Base-by-base conservation (phyloP, 2,113 vertebrate species). In the Neodontobutis hainanensis region DNA sequence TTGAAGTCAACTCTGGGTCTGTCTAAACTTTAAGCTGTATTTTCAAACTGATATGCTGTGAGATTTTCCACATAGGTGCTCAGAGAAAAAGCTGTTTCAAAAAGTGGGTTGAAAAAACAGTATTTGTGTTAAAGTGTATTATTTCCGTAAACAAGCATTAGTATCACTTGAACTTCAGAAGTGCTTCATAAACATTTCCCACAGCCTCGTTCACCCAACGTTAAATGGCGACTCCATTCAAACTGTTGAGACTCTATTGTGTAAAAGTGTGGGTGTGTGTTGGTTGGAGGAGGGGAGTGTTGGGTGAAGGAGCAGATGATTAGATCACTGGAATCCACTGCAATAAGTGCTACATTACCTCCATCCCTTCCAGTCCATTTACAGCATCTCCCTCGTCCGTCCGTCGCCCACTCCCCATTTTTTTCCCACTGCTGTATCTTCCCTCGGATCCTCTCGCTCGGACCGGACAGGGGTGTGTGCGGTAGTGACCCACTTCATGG, bases 401-500 rank as follows among this genome's bases (percentile, higher is more conserved):
- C 77, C 80, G 66, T 61, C 66, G 38, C 68, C 32, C n/a, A 2
- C 59, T 16, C 12, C 55, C 43, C 40, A 38, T 57, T 32, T 14
- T n/a, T 32, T 53, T 49, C 43, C 60, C 27, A 10, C 50, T 55
- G 52, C 43, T n/a, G n/a, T n/a, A n/a, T n/a, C n/a, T n/a, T n/a
- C n/a, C n/a, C 77, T 59, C 44, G 35, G 65, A 65, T 16, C 49
- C 38, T 61, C 81, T 68, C 42, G 11, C 48, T 44, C 72, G 53
- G 77, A 63, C 34, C 65, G 81, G 81, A 67, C 69, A 59, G 45
- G 34, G 19, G 50, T 34, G 50, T 32, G 3, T 19, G 48, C 4
- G 11, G 68, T 53, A 59, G 69, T 84, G 90, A 92, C 90, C 89
- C 88, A 90, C 80, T 89, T 92, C 77, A 85, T 55, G 61, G 73